Evolutionary conservation across 2,888 invertebrate genomes (phyloP).

Genomic region (Anthophora plumipes): DNA sequence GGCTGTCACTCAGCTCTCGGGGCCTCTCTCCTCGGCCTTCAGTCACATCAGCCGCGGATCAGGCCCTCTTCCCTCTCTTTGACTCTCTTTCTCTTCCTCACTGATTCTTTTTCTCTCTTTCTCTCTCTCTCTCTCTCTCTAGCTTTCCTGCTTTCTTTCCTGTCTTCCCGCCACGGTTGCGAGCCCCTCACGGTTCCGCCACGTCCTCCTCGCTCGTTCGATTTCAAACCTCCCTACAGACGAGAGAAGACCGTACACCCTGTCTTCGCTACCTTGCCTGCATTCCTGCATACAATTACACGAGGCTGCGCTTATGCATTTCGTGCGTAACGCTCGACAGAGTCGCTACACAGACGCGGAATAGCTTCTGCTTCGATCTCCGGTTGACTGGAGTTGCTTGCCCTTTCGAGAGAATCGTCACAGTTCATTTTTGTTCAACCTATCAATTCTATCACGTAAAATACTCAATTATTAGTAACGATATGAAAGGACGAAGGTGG

Average conservation of each 20-base stretch:
- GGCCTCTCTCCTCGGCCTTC: slow-evolving; percentile 73
- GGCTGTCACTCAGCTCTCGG: slow-evolving; percentile 81
- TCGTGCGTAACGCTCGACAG: slow-evolving; percentile 71
- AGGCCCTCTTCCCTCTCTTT: slow-evolving; percentile 54
- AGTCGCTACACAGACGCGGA: slow-evolving; percentile 12
- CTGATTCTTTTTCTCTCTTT: slow-evolving; percentile 20
- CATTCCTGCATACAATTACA: slow-evolving; percentile 84
- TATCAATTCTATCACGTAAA: too few relatives aligned
- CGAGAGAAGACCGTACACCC: slow-evolving; percentile 73
- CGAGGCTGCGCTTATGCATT: slow-evolving; percentile 77
- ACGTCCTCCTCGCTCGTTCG: slow-evolving; percentile 57
- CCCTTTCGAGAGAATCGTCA: not conserved
- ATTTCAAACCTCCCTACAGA: slow-evolving; percentile 78
- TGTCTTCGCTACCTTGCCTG: slow-evolving; percentile 77
- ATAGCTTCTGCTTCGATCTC: not conserved
- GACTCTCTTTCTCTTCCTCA: slow-evolving; percentile 44
- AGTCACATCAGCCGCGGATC: slow-evolving; percentile 71
- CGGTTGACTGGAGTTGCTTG: not conserved
- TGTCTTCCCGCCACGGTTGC: not conserved
- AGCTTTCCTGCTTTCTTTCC: slow-evolving; percentile 1
- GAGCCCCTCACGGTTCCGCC: slow-evolving; percentile 25
- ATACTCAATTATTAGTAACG: too few relatives aligned
- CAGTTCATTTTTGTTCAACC: too few relatives aligned
- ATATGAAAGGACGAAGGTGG: not conserved
- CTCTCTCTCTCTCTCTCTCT: slow-evolving; percentile 6